Evolutionary conservation across 64 coral and sea anemone species (phyloP).

Genomic region (Porites lutea): DNA sequence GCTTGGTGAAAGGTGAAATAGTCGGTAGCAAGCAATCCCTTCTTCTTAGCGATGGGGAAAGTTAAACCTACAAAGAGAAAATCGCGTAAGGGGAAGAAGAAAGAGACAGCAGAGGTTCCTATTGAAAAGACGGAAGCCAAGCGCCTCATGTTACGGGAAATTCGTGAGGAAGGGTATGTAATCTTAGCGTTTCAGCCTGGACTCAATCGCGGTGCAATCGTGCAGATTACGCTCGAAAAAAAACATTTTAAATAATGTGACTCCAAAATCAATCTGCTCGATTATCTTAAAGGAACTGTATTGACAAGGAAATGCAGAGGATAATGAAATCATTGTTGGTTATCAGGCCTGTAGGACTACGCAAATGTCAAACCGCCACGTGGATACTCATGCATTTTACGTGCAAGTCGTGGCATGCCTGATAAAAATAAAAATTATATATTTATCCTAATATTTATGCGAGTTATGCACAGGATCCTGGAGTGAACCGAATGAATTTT

Average conservation of each 20-base stretch:
- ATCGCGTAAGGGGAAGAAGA: background rate
- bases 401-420: no score
- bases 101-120: conserved; percentile 1
- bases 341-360: no score
- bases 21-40: background rate
- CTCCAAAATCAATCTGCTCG: background rate
- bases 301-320: no score
- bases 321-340: no score
- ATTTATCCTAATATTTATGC: no score
- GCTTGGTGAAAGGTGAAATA: conserved; percentile 1
- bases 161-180: background rate
- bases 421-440: no score
- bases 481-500: no score
- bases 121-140: conserved; percentile 1
- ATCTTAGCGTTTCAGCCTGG: background rate
- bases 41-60: background rate
- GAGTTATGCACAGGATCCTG: no score
- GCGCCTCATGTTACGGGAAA: background rate
- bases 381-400: no score
- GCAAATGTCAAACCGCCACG: no score
- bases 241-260: background rate
- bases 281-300: background rate
- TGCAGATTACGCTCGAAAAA: background rate
- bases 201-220: background rate
- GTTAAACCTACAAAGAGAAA: conserved; percentile 13